Conservation (phyloP, 2,888 invertebrate species). For the Drosophila prolongata region DNA sequence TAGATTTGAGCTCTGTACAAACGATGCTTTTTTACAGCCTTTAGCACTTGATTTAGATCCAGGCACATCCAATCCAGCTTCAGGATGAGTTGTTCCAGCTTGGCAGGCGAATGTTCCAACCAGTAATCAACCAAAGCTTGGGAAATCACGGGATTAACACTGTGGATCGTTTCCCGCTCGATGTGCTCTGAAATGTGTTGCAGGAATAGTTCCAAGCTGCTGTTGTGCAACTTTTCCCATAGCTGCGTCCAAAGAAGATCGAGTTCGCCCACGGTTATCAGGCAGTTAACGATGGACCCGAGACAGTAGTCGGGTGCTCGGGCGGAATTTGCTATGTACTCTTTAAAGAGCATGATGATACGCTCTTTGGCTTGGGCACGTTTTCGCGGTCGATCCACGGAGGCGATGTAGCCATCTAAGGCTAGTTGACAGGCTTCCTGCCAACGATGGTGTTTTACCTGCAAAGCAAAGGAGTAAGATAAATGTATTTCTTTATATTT, state of each 20-base stretch:
- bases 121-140: slow-evolving; percentile 90
- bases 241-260: slow-evolving; percentile 87
- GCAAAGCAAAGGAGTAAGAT: not conserved
- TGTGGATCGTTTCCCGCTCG: slow-evolving; percentile 87
- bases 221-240: slow-evolving; percentile 86
- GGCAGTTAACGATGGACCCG: slow-evolving; percentile 82
- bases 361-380: slow-evolving; percentile 84
- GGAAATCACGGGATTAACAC: slow-evolving; percentile 89
- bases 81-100: slow-evolving; percentile 89
- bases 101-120: slow-evolving; percentile 86
- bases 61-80: slow-evolving; percentile 90
- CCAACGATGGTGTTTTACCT: slow-evolving; percentile 86
- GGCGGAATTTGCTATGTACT: slow-evolving; percentile 84
- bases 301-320: slow-evolving; percentile 84
- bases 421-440: slow-evolving; percentile 86
- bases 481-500: no score
- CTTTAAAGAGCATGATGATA: slow-evolving; percentile 84
- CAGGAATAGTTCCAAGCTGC: slow-evolving; percentile 87
- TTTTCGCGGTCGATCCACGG: slow-evolving; percentile 83
- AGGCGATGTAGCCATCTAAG: slow-evolving; percentile 84
- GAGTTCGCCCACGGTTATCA: slow-evolving; percentile 83
- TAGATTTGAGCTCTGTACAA: slow-evolving; percentile 86
- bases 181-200: slow-evolving; percentile 90
- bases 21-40: slow-evolving; percentile 81
- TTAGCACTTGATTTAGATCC: slow-evolving; percentile 89